These are phyloP conservation scores for Prietella phreatophila DNA, from an alignment of 2,113 vertebrate genomes.

Conservation along the genomic window DNA sequence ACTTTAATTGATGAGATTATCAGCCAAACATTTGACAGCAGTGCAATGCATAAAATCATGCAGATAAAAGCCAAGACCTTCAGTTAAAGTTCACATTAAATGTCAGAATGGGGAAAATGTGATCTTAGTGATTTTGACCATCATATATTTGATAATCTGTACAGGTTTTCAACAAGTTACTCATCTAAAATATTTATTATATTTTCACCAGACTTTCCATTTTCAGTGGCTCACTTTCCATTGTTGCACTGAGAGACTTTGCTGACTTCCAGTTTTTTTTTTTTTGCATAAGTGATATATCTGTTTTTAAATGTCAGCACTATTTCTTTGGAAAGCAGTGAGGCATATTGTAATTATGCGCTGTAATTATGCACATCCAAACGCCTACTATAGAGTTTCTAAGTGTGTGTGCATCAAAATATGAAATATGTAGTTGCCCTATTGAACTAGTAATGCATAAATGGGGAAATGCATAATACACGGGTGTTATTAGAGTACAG, in stretches of 20 bases:
- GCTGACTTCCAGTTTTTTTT: slow-evolving; percentile 27
- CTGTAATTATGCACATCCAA: slow-evolving; percentile 15
- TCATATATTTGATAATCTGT: not conserved
- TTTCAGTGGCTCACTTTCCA: slow-evolving; percentile 1
- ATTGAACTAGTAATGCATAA: not conserved
- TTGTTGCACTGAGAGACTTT: not conserved
- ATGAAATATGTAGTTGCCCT: not conserved
- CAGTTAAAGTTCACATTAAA: not conserved
- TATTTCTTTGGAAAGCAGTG: slow-evolving; percentile 9
- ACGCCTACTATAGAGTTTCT: not conserved
- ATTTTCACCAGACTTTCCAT: not conserved
- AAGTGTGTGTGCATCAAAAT: slow-evolving; percentile 5
- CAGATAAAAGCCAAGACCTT: not conserved
- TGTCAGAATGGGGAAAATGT: not conserved
- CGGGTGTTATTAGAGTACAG: not conserved
- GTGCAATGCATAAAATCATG: not conserved
- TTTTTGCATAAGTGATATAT: slow-evolving; percentile 3
- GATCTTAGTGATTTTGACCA: not conserved
- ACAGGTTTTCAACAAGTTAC: not conserved
- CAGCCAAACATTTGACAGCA: not conserved
- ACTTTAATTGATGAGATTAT: not conserved
- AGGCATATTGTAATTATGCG: slow-evolving; percentile 20
- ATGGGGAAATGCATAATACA: not conserved
- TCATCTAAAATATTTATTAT: slow-evolving; percentile 16
- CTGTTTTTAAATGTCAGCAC: slow-evolving; percentile 28